Percentiles rank a stretch among this genome's conserved stretches.
These are phyloP conservation scores for Globia sparganii DNA, from an alignment of 2,888 invertebrate species.

Conservation along the genomic window DNA sequence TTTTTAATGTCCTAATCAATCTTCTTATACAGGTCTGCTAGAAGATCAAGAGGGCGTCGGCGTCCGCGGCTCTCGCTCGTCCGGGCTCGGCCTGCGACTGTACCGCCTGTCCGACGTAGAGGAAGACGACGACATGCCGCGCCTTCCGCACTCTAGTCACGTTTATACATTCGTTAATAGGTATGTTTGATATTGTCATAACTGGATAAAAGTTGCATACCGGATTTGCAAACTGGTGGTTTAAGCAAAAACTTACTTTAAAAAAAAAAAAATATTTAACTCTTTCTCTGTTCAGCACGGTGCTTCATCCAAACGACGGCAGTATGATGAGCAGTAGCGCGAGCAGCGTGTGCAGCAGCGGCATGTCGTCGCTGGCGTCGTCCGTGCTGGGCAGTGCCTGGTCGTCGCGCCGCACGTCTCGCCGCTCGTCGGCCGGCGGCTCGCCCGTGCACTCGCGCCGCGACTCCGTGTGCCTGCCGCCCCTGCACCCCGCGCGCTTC, in stretches of 20 bases:
- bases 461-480: conserved; percentile 94
- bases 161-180: conserved; percentile 96
- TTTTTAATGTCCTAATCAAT: not conserved
- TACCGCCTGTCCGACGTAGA: conserved; percentile 93
- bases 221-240: not conserved
- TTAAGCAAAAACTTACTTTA: not conserved
- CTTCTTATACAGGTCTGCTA: conserved; percentile 89
- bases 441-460: conserved; percentile 92
- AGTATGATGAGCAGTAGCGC: conserved; percentile 93
- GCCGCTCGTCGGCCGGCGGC: conserved; percentile 88
- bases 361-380: conserved; percentile 88
- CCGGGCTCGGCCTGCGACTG: conserved; percentile 93
- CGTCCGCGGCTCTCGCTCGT: conserved; percentile 94
- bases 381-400: conserved; percentile 90
- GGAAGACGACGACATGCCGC: conserved; percentile 94
- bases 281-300: conserved; percentile 91
- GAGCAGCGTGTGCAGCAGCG: conserved; percentile 91
- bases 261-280: too few species aligned
- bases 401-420: conserved; percentile 92
- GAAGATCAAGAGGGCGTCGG: conserved; percentile 98
- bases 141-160: conserved; percentile 94
- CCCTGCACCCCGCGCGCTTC: conserved; percentile 93
- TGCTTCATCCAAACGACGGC: conserved; percentile 97
- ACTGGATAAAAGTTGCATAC: not conserved
- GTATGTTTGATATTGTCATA: conserved; percentile 65